Conservation (phyloP, 2,888 invertebrate genomes). For the Steinernema scapterisci region DNA sequence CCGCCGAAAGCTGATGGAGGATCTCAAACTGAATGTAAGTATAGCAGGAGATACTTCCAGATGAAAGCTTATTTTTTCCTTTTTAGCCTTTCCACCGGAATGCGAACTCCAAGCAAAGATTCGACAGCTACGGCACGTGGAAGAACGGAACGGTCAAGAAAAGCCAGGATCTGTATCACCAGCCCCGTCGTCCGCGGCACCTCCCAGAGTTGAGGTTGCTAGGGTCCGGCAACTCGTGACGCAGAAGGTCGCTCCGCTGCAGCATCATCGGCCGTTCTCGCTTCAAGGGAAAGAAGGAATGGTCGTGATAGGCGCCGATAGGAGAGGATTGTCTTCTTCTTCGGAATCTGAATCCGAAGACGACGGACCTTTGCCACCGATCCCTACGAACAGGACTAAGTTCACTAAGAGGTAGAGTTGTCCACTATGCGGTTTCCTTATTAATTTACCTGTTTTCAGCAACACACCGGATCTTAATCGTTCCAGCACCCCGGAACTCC, state of each 20-base stretch:
- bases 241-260: slow-evolving; percentile 65
- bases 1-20: slow-evolving; percentile 44
- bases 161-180: not conserved
- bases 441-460: not conserved
- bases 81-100: slow-evolving; percentile 40
- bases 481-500: not conserved
- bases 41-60: too few species aligned
- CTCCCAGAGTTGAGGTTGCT: slow-evolving; percentile 46
- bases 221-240: slow-evolving; percentile 61
- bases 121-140: slow-evolving; percentile 57
- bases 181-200: slow-evolving; percentile 33
- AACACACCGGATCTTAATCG: not conserved
- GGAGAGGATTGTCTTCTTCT: not conserved
- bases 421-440: not conserved
- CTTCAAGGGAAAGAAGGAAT: slow-evolving; percentile 47
- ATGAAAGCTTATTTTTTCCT: slow-evolving; percentile 20
- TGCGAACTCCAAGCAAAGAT: slow-evolving; percentile 58
- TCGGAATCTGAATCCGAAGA: slow-evolving; percentile 2
- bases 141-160: slow-evolving; percentile 34
- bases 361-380: not conserved
- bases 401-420: not conserved
- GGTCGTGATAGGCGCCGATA: not conserved
- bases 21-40: slow-evolving; percentile 36
- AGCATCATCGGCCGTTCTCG: slow-evolving; percentile 66
- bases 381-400: not conserved